These are phyloP conservation scores for Lepisosteus osseus DNA, from an alignment of 2,113 vertebrate species.

Conservation along the genomic window DNA sequence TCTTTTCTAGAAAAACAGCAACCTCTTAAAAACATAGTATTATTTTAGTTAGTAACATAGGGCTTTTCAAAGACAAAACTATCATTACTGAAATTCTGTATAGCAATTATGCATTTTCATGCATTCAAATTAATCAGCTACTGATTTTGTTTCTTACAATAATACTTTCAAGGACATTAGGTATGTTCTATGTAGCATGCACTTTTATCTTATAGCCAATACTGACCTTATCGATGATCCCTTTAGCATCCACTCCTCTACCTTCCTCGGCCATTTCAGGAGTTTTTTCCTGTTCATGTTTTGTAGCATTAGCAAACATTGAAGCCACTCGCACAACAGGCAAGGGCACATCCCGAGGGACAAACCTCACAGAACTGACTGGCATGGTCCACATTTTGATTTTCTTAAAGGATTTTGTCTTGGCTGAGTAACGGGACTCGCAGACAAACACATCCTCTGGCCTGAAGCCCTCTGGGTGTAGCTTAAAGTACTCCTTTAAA, in stretches of 20 bases:
- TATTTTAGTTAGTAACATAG: too few relatives aligned
- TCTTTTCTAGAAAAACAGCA: too few relatives aligned
- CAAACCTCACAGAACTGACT: slow-evolving; percentile 87
- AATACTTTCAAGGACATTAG: background rate
- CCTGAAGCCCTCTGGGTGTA: slow-evolving; percentile 88
- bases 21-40: too few relatives aligned
- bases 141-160: background rate
- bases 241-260: slow-evolving; percentile 63
- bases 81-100: too few relatives aligned
- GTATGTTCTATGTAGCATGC: too few relatives aligned
- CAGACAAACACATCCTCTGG: slow-evolving; percentile 93
- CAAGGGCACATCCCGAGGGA: slow-evolving; percentile 83
- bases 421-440: slow-evolving; percentile 95
- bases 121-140: background rate
- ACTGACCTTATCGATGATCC: slow-evolving; percentile 61
- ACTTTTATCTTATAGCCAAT: background rate
- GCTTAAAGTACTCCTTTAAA: slow-evolving; percentile 92
- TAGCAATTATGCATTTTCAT: background rate
- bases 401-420: slow-evolving; percentile 97
- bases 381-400: slow-evolving; percentile 99
- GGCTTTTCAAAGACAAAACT: too few relatives aligned
- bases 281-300: slow-evolving; percentile 82
- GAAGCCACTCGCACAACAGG: slow-evolving; percentile 96
- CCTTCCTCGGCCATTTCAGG: slow-evolving; percentile 75
- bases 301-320: slow-evolving; percentile 86